Percentiles rank a stretch among this genome's conserved stretches.
Conservation (phyloP, 2,113 vertebrate species). For the Sisor rabdophorus region DNA sequence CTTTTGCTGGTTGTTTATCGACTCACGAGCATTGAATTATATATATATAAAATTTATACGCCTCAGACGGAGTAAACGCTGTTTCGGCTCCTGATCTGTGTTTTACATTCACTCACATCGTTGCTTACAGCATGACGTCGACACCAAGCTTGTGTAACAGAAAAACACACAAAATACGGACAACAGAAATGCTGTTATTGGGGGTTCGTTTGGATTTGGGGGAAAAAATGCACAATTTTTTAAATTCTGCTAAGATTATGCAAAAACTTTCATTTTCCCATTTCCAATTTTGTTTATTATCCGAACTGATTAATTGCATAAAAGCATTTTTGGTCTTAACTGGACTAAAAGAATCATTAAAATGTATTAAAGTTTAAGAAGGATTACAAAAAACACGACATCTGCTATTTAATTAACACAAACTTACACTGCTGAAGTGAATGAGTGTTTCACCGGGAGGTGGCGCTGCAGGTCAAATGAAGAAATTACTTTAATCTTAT, state of each 20-base stretch:
- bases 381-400: background rate
- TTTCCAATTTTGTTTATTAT: slow-evolving; percentile 41
- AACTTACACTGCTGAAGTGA: no score
- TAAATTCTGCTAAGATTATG: slow-evolving; percentile 29
- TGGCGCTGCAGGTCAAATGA: background rate
- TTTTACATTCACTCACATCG: slow-evolving; percentile 5
- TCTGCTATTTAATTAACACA: background rate
- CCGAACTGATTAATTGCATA: slow-evolving; percentile 33
- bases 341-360: slow-evolving; percentile 27
- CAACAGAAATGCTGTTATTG: background rate
- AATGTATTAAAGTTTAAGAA: slow-evolving; percentile 31
- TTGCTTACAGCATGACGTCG: background rate
- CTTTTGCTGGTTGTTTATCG: background rate
- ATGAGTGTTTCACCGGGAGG: slow-evolving; percentile 20
- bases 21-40: background rate
- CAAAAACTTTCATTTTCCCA: slow-evolving; percentile 23
- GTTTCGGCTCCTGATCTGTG: background rate
- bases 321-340: slow-evolving; percentile 14
- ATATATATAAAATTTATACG: background rate
- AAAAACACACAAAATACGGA: background rate
- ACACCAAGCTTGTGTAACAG: background rate
- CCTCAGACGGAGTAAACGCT: background rate
- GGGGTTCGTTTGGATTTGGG: slow-evolving; percentile 20
- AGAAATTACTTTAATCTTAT: no score
- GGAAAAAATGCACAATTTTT: slow-evolving; percentile 36